Base-by-base conservation (phyloP, 2,888 invertebrate species). In the Andricus curvator region DNA sequence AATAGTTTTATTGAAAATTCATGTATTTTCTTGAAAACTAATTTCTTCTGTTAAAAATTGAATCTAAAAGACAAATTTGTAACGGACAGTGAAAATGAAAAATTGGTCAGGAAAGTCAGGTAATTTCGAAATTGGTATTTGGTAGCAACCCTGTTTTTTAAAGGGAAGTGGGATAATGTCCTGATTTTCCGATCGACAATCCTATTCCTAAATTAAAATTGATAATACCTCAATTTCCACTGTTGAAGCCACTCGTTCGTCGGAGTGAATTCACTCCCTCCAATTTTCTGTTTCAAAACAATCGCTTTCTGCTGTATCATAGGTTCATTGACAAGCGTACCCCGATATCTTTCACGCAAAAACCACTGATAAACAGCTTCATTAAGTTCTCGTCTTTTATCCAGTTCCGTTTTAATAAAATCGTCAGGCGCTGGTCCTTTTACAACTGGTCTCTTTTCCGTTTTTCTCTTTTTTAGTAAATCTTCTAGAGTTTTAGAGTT, bases 281-380 rank as follows among this genome's bases (percentile, higher is more conserved):
- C 56, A 56, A 56, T 56, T 56, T n/a, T 56, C n/a, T 56, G n/a
- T 56, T 56, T 56, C 4, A 56, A 56, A 56, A 56, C n/a, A 56
- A 56, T 56, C 56, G 56, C 56, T 56, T 56, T 56, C 11, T 56
- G 56, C n/a, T 56, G 56, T 56, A 56, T 56, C 56, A 56, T 56
- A n/a, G 56, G 56, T n/a, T 56, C 56, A 56, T n/a, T 56, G 11
- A 56, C 56, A 11, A 56, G 56, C n/a, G 56, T 56, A n/a, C 56
- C 56, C n/a, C 56, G n/a, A 56, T 22, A 56, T 3, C 56, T 56
- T 56, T 56, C 56, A 22, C 56, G 56, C 3, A 56, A 56, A 56
- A 56, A 56, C 56, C 56, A 56, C 20, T 56, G 56, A 56, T 56
- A 56, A n/a, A 56, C n/a, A 56, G 56, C 56, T 56, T 56, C 56